Evolutionary conservation across 2,113 vertebrate species (phyloP), one percentile per base, ranked within the genome.

Genomic region (Hemibagrus wyckioides): DNA sequence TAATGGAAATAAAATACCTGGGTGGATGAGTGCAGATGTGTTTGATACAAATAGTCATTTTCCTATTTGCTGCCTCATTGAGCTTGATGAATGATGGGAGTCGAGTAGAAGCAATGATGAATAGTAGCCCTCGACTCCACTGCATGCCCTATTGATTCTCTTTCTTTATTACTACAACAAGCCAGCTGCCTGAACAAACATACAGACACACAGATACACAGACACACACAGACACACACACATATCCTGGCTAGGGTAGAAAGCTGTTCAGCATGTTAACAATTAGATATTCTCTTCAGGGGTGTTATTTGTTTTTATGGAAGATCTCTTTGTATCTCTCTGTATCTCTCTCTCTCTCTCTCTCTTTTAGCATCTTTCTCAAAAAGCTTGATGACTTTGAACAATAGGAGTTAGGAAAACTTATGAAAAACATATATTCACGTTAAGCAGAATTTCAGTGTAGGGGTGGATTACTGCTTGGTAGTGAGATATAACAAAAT

Each of bases 21-120:
- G 97, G 98, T 99, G 98, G 98, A 99, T 99, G 98, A 99, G 98
- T 99, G 98, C 98, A 99, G 98, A 99, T 99, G 98, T 99, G 98
- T 99, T 99, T 99, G 98, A 99, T 99, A 99, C 98, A 99, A 99
- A 99, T 99, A 99, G 98, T 99, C 98, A 99, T 99, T 99, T 99
- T 99, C 98, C 98, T 99, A 99, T 99, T 99, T 99, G 98, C 98
- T 99, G 98, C 98, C 98, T 99, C 98, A 99, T 99, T 99, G 98
- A 97, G 97, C 98, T 98, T 99, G 98, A 99, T 99, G 98, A 99
- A 99, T 99, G 98, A 99, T 99, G 97, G 97, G 97, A 99, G 98
- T 99, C 98, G 41, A 48, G 99, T 97, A 97, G 97, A 99, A 97
- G 95, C 97, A 96, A 97, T 99, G 98, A 99, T 99, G 97, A 98